Evolutionary conservation across 2,797 vertebrate genomes (phyloP).

Genomic region (Myioborus melanocephalus): DNA sequence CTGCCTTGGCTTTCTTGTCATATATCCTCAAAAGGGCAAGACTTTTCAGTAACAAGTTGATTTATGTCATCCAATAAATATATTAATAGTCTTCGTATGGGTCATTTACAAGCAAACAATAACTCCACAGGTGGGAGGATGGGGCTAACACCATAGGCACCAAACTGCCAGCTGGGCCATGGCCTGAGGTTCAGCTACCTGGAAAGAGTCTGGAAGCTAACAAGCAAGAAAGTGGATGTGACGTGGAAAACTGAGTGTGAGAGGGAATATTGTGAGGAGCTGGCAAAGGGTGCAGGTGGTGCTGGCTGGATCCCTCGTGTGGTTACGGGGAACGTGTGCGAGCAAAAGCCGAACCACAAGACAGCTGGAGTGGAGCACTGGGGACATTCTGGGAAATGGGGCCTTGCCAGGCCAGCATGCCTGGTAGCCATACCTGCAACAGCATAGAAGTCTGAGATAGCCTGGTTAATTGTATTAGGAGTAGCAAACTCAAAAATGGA

Average conservation of each 20-base stretch:
- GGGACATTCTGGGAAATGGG: neutral
- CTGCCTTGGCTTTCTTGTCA: neutral
- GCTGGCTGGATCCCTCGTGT: neutral
- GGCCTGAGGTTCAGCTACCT: neutral
- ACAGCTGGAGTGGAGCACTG: neutral
- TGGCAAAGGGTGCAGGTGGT: neutral
- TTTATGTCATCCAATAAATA: neutral
- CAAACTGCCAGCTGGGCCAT: neutral
- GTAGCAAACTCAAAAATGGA: neutral
- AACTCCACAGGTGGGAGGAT: neutral
- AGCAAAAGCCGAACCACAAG: neutral
- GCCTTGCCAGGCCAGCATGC: neutral
- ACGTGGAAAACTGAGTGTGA: neutral
- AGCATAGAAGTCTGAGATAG: neutral
- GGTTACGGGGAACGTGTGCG: fast-evolving
- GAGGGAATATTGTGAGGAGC: neutral
- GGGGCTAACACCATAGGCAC: neutral
- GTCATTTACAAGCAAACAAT: neutral
- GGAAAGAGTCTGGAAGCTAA: neutral
- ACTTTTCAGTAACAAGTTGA: neutral
- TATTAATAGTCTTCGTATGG: neutral
- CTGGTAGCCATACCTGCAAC: neutral
- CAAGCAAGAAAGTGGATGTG: fast-evolving
- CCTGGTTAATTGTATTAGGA: neutral
- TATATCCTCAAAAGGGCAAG: neutral